phyloP scores from a whole-genome alignment of 2,888 invertebrate genomes.

The Xanthorhoe designata region DNA sequence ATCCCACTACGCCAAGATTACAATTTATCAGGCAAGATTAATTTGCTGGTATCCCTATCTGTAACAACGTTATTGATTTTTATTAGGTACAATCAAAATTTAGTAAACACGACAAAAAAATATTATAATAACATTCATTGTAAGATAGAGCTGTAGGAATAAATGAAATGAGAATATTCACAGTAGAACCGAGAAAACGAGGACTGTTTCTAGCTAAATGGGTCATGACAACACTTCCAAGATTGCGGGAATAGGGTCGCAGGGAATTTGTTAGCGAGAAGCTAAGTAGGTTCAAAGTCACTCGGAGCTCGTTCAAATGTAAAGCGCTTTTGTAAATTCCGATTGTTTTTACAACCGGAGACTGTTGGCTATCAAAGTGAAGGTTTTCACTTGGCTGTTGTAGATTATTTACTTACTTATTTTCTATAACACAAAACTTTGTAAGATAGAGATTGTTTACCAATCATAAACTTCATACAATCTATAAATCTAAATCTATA shows the following conservation, averaged over 20 bases:
- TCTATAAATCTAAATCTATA: too few species aligned
- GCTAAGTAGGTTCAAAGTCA: constrained; percentile 30
- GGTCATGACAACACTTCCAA: constrained; percentile 33
- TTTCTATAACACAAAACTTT: too few species aligned
- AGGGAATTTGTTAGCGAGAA: constrained; percentile 28
- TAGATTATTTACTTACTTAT: too few species aligned
- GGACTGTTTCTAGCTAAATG: constrained; percentile 26
- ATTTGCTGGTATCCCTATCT: too few species aligned
- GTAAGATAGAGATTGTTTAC: too few species aligned
- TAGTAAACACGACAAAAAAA: not conserved
- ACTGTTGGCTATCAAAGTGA: not conserved
- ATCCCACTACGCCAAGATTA: too few species aligned
- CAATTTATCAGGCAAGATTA: too few species aligned
- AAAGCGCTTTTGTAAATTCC: constrained; percentile 18
- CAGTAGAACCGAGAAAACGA: constrained; percentile 16
- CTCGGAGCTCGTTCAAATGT: constrained; percentile 20
- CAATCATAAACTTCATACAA: too few species aligned
- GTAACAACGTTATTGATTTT: not conserved
- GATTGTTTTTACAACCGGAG: constrained; percentile 9
- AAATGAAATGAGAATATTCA: constrained; percentile 11
- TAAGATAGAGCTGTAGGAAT: constrained; percentile 2
- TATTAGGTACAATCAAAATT: not conserved
- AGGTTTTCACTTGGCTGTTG: not conserved
- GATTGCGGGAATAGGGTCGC: constrained; percentile 31
- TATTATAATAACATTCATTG: not conserved